These are phyloP conservation scores for Athripsodes cinereus DNA, from an alignment of 2,888 invertebrate genomes.

Conservation along the genomic window DNA sequence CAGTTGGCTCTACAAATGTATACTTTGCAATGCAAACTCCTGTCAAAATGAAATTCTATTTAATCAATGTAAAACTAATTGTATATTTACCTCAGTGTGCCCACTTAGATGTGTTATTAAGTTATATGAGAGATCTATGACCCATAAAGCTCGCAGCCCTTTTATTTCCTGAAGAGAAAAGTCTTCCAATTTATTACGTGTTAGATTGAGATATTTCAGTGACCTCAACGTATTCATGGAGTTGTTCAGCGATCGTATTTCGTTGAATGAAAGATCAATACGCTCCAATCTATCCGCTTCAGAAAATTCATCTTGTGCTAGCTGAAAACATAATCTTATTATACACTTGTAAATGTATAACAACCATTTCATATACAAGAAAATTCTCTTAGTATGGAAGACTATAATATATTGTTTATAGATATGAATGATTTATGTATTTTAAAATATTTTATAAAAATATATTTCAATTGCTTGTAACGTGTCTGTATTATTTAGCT, in stretches of 20 bases:
- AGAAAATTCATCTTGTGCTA: constrained; percentile 69
- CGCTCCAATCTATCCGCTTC: constrained; percentile 64
- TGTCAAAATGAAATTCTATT: too few relatives aligned
- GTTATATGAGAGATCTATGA: constrained; percentile 72
- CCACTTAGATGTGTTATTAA: constrained; percentile 61
- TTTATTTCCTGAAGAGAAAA: constrained; percentile 77
- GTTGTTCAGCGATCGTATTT: constrained; percentile 63
- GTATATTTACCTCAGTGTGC: constrained; percentile 55
- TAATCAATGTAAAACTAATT: too few relatives aligned
- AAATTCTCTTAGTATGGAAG: too few relatives aligned
- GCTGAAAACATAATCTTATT: constrained; percentile 37
- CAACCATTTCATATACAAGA: too few relatives aligned
- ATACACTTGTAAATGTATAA: too few relatives aligned
- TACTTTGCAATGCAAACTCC: too few relatives aligned
- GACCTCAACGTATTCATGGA: constrained; percentile 64
- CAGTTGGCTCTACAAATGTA: too few relatives aligned
- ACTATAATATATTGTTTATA: too few relatives aligned
- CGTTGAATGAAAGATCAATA: constrained; percentile 67
- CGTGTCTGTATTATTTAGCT: too few relatives aligned
- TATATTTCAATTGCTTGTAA: too few relatives aligned
- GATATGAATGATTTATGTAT: too few relatives aligned
- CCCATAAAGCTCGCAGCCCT: constrained; percentile 62
- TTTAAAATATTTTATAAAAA: too few relatives aligned
- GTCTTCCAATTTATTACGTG: constrained; percentile 66
- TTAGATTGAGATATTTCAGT: constrained; percentile 65